Conservation (phyloP, 2,113 vertebrate genomes). For the Struthio camelus region DNA sequence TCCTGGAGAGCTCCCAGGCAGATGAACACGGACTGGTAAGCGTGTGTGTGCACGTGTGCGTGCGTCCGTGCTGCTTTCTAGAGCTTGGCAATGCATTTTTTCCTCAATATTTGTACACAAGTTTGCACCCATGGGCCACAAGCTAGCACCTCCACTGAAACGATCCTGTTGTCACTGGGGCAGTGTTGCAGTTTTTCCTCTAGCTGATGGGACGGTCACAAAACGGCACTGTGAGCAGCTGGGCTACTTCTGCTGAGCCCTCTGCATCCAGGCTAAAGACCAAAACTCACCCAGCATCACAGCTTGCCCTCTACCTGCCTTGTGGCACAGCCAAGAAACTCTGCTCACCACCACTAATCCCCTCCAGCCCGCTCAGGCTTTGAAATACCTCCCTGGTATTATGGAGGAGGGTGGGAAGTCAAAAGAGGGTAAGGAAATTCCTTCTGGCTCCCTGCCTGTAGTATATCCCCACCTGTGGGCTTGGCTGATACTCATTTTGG, state of each 20-base stretch:
- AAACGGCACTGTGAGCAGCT: not conserved
- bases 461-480: not conserved
- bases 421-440: not conserved
- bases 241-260: not conserved
- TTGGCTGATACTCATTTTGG: not conserved
- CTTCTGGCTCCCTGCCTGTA: not conserved
- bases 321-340: not conserved
- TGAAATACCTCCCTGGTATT: not conserved
- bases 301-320: not conserved
- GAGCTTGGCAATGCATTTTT: not conserved
- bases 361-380: not conserved
- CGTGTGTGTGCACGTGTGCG: not conserved
- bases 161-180: not conserved
- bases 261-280: not conserved
- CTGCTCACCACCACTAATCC: accelerated
- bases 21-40: not conserved
- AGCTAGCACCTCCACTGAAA: not conserved
- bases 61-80: not conserved
- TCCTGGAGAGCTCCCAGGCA: not conserved
- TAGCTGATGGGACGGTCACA: not conserved
- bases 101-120: not conserved
- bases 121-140: no score
- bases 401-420: not conserved
- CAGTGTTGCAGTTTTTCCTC: not conserved
- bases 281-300: not conserved